Evolutionary conservation across 1,140 invertebrate genomes (phyloP), one percentile per base, ranked within the genome.

Genomic region (Drosophila grimshawi): DNA sequence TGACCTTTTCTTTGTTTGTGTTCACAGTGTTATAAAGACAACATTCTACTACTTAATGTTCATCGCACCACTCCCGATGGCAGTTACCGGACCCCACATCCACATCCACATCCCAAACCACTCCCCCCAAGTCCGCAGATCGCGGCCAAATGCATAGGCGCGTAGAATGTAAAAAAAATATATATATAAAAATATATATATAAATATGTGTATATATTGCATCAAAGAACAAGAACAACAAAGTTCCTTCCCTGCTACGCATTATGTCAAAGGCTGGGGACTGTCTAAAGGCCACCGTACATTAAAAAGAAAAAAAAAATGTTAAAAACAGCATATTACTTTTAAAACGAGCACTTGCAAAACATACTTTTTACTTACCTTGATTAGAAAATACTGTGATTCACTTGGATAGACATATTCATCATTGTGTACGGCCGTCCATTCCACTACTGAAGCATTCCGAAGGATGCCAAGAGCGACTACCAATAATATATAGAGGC

Each of bases 21-120:
- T 83, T 86, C 80, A 80, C 82, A 88, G 82, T 86, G 82, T 86
- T 86, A 86, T 88, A 88, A 86, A 86, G 82, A 86, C 82, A 86
- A 86, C 82, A 88, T 86, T 88, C 80, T 82, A 86, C 83, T 86
- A 86, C 82, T 86, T 86, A 86, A 86, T 88, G 79, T 82, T 83
- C 72, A 68, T 79, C 76, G 76, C 68, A 78, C 56, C 81, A 76
- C 60, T 53, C 67, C 66, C 51, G 6, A 30, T 48, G 52, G 56
- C 60, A 43, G 48, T 46, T 76, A 68, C 48, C 41, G 19, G 61
- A 43, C 46, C 35, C 41, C 27, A 43, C 39, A n/a, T 8, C 46
- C 43, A 32, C 41, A 5, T n/a, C 30, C 5, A 11, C 19, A 45
- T 27, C 35, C 39, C 10, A 6, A 2, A 30, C 19, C 55, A 48